Evolutionary conservation across 2,113 vertebrate species (phyloP).

Genomic region (Dicrurus megarhynchus): DNA sequence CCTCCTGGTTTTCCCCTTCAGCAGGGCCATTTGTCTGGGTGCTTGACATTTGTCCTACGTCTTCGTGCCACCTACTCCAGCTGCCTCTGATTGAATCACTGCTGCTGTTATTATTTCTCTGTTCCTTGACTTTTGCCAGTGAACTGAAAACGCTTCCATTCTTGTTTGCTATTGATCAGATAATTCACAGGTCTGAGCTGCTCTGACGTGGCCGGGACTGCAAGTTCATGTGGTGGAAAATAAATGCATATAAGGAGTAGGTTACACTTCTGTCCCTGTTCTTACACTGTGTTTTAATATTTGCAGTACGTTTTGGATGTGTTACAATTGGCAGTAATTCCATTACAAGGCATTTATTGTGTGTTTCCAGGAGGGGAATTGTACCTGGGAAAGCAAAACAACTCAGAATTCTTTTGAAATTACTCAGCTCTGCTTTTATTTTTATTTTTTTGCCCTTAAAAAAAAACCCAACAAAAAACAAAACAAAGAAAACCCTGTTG

Average conservation of each 20-base stretch:
- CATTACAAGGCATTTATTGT: not conserved
- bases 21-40: not conserved
- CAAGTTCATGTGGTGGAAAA: not conserved
- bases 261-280: not conserved
- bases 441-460: not conserved
- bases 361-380: not conserved
- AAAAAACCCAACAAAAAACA: not conserved
- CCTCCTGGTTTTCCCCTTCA: not conserved
- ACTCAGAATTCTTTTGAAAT: not conserved
- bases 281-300: not conserved
- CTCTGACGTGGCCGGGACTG: not conserved
- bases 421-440: not conserved
- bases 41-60: not conserved
- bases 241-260: not conserved
- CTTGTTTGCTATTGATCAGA: slow-evolving; percentile 3
- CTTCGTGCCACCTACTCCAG: not conserved
- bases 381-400: not conserved
- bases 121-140: not conserved
- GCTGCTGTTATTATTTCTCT: not conserved
- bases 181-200: not conserved
- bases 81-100: not conserved
- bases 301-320: not conserved
- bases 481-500: no score
- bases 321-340: not conserved
- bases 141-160: slow-evolving; percentile 2